phyloP scores from a whole-genome alignment of 2,113 vertebrate genomes.

The Meriones unguiculatus region DNA sequence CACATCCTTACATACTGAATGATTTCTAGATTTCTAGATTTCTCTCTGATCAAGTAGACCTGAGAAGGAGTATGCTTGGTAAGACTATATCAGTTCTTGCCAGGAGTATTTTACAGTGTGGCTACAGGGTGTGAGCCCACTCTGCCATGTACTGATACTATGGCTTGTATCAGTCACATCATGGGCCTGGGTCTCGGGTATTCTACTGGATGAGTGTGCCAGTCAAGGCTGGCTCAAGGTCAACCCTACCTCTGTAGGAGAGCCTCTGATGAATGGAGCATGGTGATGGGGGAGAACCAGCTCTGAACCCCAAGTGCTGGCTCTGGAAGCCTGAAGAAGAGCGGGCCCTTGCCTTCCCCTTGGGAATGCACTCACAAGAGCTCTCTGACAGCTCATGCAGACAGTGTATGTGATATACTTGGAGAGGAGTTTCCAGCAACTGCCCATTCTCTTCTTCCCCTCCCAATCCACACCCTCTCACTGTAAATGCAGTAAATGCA shows the following conservation, averaged over 20 bases:
- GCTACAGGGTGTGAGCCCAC: not conserved
- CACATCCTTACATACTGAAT: not conserved
- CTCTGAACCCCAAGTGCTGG: not conserved
- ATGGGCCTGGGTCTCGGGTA: not conserved
- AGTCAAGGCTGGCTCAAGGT: not conserved
- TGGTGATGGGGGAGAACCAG: not conserved
- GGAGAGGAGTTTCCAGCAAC: not conserved
- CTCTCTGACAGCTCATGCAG: not conserved
- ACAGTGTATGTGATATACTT: not conserved
- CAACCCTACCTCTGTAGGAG: not conserved
- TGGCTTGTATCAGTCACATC: not conserved
- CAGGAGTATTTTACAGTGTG: not conserved
- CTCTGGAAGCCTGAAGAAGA: not conserved
- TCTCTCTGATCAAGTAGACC: constrained; percentile 3
- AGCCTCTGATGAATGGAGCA: not conserved
- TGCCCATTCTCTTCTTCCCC: not conserved
- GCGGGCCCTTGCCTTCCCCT: not conserved
- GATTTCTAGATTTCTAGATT: not conserved
- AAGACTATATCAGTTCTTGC: not conserved
- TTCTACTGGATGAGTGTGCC: not conserved
- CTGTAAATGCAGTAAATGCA: constrained; percentile 8
- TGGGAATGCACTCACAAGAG: not conserved
- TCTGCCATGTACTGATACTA: not conserved
- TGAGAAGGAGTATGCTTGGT: not conserved
- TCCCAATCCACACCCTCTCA: not conserved